phyloP scores from a whole-genome alignment of 2,888 invertebrate genomes.

The Gryllus longicercus region DNA sequence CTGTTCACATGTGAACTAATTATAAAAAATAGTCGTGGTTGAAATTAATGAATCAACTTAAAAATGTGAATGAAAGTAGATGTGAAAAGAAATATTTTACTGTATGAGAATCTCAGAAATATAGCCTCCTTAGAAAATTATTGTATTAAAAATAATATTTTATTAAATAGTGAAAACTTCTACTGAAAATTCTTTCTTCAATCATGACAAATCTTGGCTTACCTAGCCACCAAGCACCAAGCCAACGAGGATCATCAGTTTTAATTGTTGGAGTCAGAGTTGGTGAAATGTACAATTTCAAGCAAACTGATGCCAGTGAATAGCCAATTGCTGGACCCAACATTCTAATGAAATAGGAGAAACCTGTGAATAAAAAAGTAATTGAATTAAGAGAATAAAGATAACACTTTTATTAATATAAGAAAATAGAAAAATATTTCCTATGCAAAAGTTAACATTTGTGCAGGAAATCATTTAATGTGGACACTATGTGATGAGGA shows the following conservation, averaged over 20 bases:
- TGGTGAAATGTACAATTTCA: conserved; percentile 65
- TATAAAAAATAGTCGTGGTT: no score
- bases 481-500: no score
- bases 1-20: no score
- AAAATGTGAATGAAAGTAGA: no score
- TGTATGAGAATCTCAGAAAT: background rate
- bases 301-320: conserved; percentile 60
- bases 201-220: background rate
- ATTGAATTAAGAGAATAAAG: background rate
- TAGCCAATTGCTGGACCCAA: conserved; percentile 68
- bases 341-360: conserved; percentile 65
- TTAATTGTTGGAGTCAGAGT: conserved; percentile 61
- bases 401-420: background rate
- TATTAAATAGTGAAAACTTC: no score
- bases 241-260: conserved; percentile 68
- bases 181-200: no score
- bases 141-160: no score
- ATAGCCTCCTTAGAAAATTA: background rate
- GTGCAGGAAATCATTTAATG: no score
- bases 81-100: no score
- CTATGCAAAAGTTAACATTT: background rate
- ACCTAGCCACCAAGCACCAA: conserved; percentile 80
- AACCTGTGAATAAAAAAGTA: conserved; percentile 48
- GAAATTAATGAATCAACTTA: no score
- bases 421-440: background rate